Evolutionary conservation across 2,113 vertebrate genomes (phyloP).

Genomic region (Oncorhynchus nerka): DNA sequence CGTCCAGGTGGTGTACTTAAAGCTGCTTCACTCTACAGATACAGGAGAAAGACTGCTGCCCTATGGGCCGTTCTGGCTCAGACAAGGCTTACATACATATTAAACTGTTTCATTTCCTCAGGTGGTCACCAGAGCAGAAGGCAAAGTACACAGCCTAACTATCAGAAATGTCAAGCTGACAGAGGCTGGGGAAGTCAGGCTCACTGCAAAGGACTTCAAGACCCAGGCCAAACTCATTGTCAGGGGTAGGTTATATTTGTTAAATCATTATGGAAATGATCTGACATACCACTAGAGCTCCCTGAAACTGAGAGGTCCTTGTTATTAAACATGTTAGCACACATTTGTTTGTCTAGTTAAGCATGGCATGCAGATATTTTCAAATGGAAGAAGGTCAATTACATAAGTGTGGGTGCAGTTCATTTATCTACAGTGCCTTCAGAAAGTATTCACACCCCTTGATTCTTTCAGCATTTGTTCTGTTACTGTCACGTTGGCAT

Average conservation of each 20-base stretch:
- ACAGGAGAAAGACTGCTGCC: no score
- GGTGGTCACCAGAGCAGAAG: constrained; percentile 87
- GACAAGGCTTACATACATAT: not conserved
- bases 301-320: not conserved
- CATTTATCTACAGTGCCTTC: no score
- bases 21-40: no score
- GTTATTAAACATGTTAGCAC: not conserved
- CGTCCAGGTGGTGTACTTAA: no score
- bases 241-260: constrained; percentile 75
- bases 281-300: not conserved
- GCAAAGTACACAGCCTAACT: constrained; percentile 84
- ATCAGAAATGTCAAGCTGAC: constrained; percentile 86
- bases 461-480: no score
- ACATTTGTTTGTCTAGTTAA: not conserved
- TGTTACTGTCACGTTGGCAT: no score
- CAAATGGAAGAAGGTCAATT: not conserved
- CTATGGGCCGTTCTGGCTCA: no score
- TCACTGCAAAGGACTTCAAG: constrained; percentile 90
- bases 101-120: constrained; percentile 53
- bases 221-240: constrained; percentile 88
- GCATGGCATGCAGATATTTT: not conserved
- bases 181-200: constrained; percentile 88
- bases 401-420: no score
- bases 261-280: not conserved
- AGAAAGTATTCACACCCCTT: no score